phyloP scores from a whole-genome alignment of 2,888 invertebrate species.

The Pyrrhosoma nymphula region DNA sequence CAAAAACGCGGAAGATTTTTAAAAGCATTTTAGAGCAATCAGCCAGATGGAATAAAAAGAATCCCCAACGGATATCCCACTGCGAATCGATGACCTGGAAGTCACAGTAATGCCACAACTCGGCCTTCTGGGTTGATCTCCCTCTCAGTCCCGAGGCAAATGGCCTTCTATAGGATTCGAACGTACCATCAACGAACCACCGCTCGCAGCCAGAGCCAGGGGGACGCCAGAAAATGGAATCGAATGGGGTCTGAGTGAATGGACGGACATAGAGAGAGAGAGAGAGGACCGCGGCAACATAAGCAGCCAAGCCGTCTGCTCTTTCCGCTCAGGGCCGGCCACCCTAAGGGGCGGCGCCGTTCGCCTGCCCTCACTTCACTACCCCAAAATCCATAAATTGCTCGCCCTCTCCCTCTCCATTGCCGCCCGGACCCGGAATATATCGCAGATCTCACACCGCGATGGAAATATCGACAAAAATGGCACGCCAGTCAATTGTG shows the following conservation, averaged over 20 bases:
- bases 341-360: background rate
- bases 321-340: background rate
- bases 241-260: slow-evolving; percentile 16
- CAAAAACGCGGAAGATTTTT: too few relatives aligned
- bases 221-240: background rate
- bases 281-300: background rate
- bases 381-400: slow-evolving; percentile 8
- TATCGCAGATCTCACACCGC: background rate
- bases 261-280: background rate
- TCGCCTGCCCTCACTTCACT: background rate
- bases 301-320: background rate
- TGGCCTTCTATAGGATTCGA: background rate
- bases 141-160: background rate
- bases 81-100: slow-evolving; percentile 3
- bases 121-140: background rate
- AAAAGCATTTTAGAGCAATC: background rate
- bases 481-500: slow-evolving; percentile 47
- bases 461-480: slow-evolving; percentile 20
- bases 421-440: slow-evolving; percentile 33
- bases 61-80: background rate
- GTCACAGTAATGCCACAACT: background rate
- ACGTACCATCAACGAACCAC: background rate
- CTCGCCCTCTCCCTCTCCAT: background rate
- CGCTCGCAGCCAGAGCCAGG: background rate
- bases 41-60: background rate